Conservation (phyloP, 2,797 vertebrate species). For the Danio choprae region DNA sequence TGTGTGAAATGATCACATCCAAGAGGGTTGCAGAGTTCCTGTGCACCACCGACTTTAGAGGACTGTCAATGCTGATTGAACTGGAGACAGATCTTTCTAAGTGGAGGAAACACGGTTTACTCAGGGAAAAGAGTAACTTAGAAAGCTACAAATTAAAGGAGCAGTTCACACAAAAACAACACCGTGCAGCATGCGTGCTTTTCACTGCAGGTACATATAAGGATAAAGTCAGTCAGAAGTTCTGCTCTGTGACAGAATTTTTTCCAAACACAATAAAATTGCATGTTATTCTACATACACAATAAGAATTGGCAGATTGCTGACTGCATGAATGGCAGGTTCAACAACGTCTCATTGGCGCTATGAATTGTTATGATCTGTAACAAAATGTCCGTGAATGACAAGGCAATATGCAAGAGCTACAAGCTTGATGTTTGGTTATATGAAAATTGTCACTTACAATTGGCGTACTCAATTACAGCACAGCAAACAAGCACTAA, state of each 20-base stretch:
- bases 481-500: conserved; percentile 14
- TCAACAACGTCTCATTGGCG: conserved; percentile 38
- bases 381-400: conserved; percentile 20
- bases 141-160: not conserved
- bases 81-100: conserved; percentile 31
- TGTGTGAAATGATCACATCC: conserved; percentile 50
- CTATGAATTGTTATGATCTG: conserved; percentile 32
- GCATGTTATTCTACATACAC: not conserved
- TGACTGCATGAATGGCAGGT: conserved; percentile 30
- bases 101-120: not conserved
- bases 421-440: not conserved
- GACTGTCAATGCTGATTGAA: conserved; percentile 35
- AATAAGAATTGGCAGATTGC: conserved; percentile 20
- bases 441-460: conserved; percentile 26
- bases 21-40: conserved; percentile 27
- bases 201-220: not conserved
- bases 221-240: not conserved
- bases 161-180: not conserved
- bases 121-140: not conserved
- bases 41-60: conserved; percentile 13
- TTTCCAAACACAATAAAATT: not conserved
- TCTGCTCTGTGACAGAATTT: not conserved
- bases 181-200: not conserved
- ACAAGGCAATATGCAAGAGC: conserved; percentile 27
- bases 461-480: not conserved